Evolutionary conservation across 2,888 invertebrate genomes (phyloP).

Genomic region (Athalia cordata): DNA sequence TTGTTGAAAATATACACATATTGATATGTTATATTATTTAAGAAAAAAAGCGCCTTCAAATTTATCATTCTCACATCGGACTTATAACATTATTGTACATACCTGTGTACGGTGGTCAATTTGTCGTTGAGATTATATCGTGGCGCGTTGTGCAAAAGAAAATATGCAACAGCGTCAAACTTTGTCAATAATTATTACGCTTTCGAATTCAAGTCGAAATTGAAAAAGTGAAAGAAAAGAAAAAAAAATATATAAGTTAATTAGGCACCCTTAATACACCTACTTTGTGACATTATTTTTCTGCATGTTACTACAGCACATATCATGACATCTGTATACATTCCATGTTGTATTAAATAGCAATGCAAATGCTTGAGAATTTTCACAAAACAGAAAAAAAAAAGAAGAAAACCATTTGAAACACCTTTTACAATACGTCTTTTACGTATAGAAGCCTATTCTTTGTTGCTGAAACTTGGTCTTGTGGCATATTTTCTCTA

Average conservation of each 20-base stretch:
- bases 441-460: background rate
- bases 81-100: constrained; percentile 8
- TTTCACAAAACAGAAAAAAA: background rate
- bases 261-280: no score
- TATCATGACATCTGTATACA: constrained; percentile 33
- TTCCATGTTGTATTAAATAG: constrained; percentile 2
- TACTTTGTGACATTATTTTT: constrained; percentile 18
- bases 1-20: constrained; percentile 26
- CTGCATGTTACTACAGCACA: constrained; percentile 20
- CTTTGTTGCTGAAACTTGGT: constrained; percentile 1
- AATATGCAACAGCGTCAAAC: constrained; percentile 44
- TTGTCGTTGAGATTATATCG: constrained; percentile 2
- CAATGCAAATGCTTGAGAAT: constrained; percentile 8
- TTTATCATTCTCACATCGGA: constrained; percentile 17
- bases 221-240: background rate
- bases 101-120: background rate
- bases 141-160: constrained; percentile 13
- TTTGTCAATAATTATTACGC: background rate
- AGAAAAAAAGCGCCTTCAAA: constrained; percentile 20
- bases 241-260: background rate
- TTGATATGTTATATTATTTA: constrained; percentile 32
- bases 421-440: background rate
- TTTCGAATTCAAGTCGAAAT: constrained; percentile 24
- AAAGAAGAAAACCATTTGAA: no score
- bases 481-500: constrained; percentile 32